Conservation (phyloP, 2,113 vertebrate species). For the Gobius niger region DNA sequence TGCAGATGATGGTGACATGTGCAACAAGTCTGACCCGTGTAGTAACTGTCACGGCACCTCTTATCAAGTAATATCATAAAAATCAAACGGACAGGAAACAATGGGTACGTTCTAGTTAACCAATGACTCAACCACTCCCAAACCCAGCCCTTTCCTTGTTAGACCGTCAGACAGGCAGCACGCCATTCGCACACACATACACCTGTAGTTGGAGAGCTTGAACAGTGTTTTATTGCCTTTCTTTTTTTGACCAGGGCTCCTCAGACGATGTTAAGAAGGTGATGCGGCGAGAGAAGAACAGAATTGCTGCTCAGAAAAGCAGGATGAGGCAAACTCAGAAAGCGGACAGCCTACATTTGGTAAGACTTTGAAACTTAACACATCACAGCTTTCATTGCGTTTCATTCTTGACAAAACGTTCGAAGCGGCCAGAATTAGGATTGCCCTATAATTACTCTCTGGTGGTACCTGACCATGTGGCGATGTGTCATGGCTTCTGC, state of each 20-base stretch:
- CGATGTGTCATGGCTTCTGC: constrained; percentile 80
- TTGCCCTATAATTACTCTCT: constrained; percentile 58
- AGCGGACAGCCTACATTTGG: constrained; percentile 94
- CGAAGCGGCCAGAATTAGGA: constrained; percentile 11
- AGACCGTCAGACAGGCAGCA: constrained; percentile 24
- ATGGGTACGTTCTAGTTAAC: constrained; percentile 56
- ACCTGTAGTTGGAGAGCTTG: no score
- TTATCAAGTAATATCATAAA: constrained; percentile 65
- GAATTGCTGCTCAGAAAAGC: constrained; percentile 97
- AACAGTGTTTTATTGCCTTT: constrained; percentile 6
- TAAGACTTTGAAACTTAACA: constrained; percentile 63
- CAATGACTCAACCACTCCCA: constrained; percentile 54
- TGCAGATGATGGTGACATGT: no score
- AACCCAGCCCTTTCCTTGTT: constrained; percentile 37
- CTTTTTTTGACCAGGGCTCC: constrained; percentile 78
- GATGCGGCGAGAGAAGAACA: constrained; percentile 95
- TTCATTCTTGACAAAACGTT: not conserved
- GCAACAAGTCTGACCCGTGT: no score
- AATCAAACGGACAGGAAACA: constrained; percentile 55
- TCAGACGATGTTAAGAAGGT: constrained; percentile 92
- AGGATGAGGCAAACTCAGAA: constrained; percentile 95
- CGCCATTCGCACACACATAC: no score
- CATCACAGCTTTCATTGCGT: not conserved
- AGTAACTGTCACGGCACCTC: constrained; percentile 54
- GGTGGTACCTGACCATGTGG: constrained; percentile 74